phyloP scores from a whole-genome alignment of 1,140 invertebrate genomes.

The Drosophila sproati region DNA sequence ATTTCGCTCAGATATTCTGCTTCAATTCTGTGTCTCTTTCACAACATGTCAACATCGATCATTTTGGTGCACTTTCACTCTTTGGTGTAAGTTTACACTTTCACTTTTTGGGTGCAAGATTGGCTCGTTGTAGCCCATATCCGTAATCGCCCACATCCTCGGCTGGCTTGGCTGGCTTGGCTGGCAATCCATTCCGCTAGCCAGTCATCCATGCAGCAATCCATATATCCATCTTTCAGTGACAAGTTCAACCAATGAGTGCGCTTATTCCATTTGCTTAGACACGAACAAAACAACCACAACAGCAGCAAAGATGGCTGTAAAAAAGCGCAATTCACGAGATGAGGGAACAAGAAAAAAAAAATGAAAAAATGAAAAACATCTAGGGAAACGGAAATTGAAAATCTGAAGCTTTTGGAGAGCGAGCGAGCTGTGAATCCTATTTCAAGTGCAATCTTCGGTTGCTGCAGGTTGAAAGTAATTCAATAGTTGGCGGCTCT shows the following conservation, averaged over 20 bases:
- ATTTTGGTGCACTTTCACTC: conserved; percentile 17
- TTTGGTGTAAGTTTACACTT: conserved; percentile 17
- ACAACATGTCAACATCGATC: neutral
- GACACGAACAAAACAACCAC: conserved; percentile 69
- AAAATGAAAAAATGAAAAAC: conserved; percentile 21
- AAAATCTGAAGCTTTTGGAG: conserved; percentile 81
- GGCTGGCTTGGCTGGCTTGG: conserved; percentile 7
- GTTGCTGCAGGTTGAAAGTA: conserved; percentile 75
- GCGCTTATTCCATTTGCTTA: conserved; percentile 82
- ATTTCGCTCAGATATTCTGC: too few species aligned
- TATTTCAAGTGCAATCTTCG: conserved; percentile 83
- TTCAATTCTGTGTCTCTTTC: neutral
- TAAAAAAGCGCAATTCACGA: conserved; percentile 6
- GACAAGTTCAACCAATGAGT: conserved; percentile 75
- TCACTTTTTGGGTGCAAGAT: conserved; percentile 8
- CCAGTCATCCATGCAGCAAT: conserved; percentile 27
- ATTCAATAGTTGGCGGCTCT: conserved; percentile 78
- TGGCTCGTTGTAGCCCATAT: conserved; percentile 40
- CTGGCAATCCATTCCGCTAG: conserved; percentile 30
- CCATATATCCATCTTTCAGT: conserved; percentile 55
- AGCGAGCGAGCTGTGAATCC: conserved; percentile 81
- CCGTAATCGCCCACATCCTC: conserved; percentile 40
- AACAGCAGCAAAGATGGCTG: conserved; percentile 8
- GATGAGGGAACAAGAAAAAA: conserved; percentile 1
- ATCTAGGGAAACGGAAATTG: conserved; percentile 79